Evolutionary conservation across 2,797 vertebrate genomes (phyloP).

Genomic region (Hydrocynus forskahlii): DNA sequence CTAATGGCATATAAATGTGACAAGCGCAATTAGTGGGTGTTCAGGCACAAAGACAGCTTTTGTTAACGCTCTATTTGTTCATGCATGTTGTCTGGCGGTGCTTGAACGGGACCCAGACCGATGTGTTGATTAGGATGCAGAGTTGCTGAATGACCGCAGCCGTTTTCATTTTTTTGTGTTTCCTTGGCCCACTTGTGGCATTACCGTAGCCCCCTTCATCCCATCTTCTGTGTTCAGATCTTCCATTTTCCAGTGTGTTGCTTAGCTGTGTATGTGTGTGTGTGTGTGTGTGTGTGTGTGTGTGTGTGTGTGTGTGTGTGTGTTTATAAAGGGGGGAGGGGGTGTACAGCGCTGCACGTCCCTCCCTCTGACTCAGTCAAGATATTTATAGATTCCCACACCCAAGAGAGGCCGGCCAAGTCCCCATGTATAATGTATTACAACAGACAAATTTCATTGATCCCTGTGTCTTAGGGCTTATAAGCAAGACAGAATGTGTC

Average conservation of each 20-base stretch:
- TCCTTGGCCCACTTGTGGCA: too few species aligned
- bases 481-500: not conserved
- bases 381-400: slow-evolving; percentile 61
- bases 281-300: not conserved
- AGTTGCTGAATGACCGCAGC: too few species aligned
- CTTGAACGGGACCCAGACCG: not conserved
- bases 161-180: too few species aligned
- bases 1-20: not conserved
- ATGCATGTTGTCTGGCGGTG: not conserved
- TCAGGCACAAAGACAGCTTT: not conserved
- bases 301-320: not conserved
- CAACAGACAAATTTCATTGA: slow-evolving; percentile 37
- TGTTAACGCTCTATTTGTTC: not conserved
- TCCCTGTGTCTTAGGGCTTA: not conserved
- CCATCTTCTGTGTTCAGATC: slow-evolving; percentile 25
- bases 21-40: not conserved
- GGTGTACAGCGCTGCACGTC: slow-evolving; percentile 40
- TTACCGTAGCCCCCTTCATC: not conserved
- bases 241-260: slow-evolving; percentile 23
- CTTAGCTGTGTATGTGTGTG: slow-evolving; percentile 8
- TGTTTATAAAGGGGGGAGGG: not conserved
- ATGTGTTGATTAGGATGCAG: not conserved
- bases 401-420: slow-evolving; percentile 47
- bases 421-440: slow-evolving; percentile 46
- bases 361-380: slow-evolving; percentile 58